Conservation (phyloP, 2,113 vertebrate species). For the Rhadina sibilatrix region DNA sequence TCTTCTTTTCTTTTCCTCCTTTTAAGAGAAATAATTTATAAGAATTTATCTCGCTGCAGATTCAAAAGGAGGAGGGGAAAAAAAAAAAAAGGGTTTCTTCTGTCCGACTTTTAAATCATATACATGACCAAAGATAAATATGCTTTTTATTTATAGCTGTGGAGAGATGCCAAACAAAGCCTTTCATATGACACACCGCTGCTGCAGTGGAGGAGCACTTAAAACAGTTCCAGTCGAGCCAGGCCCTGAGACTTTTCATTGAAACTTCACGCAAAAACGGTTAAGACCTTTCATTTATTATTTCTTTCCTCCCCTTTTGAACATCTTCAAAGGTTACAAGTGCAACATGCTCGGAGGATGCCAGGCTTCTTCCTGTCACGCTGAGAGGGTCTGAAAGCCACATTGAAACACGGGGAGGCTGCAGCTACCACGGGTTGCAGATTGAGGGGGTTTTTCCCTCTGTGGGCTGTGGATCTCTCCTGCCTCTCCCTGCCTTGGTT, state of each 20-base stretch:
- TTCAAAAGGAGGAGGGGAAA: slow-evolving; percentile 26
- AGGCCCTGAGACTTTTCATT: slow-evolving; percentile 2
- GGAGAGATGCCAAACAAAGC: slow-evolving; percentile 42
- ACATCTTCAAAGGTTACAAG: slow-evolving; percentile 51
- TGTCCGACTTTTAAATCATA: slow-evolving; percentile 30
- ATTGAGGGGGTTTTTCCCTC: background rate
- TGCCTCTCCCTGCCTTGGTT: background rate
- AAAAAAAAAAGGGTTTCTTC: background rate
- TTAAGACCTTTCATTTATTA: background rate
- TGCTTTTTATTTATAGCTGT: slow-evolving; percentile 60
- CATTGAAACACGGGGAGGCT: background rate
- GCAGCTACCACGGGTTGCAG: background rate
- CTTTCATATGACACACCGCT: slow-evolving; percentile 42
- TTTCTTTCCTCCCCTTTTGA: slow-evolving; percentile 7
- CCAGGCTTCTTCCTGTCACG: slow-evolving; percentile 17
- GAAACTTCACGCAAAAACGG: background rate
- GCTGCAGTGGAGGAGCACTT: slow-evolving; percentile 27
- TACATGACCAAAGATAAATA: slow-evolving; percentile 53
- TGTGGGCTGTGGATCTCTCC: background rate
- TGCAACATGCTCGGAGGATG: background rate
- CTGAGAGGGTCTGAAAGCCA: slow-evolving; percentile 23
- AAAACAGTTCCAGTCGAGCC: slow-evolving; percentile 47
- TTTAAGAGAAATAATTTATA: slow-evolving; percentile 72
- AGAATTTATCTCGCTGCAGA: slow-evolving; percentile 62
- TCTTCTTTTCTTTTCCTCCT: slow-evolving; percentile 46